Conservation (phyloP, 2,888 invertebrate species). For the Allophyes oxyacanthae region DNA sequence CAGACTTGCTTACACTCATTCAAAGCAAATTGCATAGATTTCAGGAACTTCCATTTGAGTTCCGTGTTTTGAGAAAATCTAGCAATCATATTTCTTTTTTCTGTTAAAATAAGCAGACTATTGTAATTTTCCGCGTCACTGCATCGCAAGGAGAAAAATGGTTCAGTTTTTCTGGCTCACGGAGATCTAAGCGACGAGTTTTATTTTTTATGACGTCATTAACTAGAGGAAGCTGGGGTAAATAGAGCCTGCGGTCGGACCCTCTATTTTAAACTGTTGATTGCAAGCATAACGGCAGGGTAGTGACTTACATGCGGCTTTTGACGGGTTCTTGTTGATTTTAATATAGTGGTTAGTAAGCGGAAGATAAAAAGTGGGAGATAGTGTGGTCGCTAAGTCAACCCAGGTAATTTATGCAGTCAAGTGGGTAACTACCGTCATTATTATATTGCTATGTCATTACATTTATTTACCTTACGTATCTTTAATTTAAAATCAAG, state of each 20-base stretch:
- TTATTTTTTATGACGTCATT: conserved; percentile 87
- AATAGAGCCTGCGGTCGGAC: conserved; percentile 79
- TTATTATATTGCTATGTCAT: conserved; percentile 9
- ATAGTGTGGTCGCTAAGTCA: conserved; percentile 41
- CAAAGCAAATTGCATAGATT: conserved; percentile 3
- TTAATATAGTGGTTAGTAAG: conserved; percentile 47
- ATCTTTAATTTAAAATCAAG: background rate
- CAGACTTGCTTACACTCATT: background rate
- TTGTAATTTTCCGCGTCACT: conserved; percentile 81
- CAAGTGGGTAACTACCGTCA: conserved; percentile 14
- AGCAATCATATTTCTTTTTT: conserved; percentile 44
- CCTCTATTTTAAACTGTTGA: conserved; percentile 77
- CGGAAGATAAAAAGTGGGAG: conserved; percentile 34
- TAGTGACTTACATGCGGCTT: conserved; percentile 58
- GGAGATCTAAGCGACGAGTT: conserved; percentile 76
- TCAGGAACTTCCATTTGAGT: conserved; percentile 10
- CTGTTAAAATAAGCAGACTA: conserved; percentile 63
- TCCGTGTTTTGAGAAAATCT: conserved; percentile 34
- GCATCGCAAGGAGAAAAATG: conserved; percentile 69
- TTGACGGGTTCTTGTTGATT: conserved; percentile 52
- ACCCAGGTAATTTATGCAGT: conserved; percentile 25
- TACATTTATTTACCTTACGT: background rate
- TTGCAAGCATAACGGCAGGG: conserved; percentile 64
- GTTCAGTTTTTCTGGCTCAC: conserved; percentile 72
- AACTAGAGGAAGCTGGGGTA: conserved; percentile 81